phyloP scores from a whole-genome alignment of 2,113 vertebrate species.

The Chloebia gouldiae region DNA sequence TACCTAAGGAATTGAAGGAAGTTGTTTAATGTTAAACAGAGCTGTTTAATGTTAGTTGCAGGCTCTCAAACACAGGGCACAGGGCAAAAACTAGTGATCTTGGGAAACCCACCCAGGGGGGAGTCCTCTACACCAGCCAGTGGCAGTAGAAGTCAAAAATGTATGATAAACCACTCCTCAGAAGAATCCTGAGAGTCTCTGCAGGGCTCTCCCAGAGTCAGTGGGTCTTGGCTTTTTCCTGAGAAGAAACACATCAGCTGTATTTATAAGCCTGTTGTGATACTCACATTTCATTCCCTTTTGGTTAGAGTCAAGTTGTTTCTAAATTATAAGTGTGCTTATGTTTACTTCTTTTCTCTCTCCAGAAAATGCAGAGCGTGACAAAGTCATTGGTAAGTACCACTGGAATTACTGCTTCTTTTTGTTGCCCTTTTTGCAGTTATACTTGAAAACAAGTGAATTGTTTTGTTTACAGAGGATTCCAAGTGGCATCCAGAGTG shows the following conservation, averaged over 20 bases:
- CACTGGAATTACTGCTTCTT: neutral
- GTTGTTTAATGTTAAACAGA: neutral
- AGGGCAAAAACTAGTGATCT: neutral
- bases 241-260: neutral
- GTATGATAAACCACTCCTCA: neutral
- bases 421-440: neutral
- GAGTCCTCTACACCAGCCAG: neutral
- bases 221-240: neutral
- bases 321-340: neutral
- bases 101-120: rapidly evolving
- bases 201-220: neutral
- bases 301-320: neutral
- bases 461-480: slow-evolving; percentile 58
- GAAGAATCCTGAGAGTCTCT: neutral
- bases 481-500: slow-evolving; percentile 8
- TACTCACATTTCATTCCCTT: neutral
- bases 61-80: neutral
- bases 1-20: neutral
- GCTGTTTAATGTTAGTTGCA: neutral
- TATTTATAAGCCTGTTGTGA: neutral
- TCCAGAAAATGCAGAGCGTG: slow-evolving; percentile 69
- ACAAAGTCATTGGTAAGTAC: slow-evolving; percentile 71
- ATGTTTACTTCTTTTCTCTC: neutral
- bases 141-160: neutral
- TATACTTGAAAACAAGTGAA: neutral